These are phyloP conservation scores for Dendronephthya gigantea DNA, from an alignment of 64 coral and sea anemone genomes.

Conservation along the genomic window DNA sequence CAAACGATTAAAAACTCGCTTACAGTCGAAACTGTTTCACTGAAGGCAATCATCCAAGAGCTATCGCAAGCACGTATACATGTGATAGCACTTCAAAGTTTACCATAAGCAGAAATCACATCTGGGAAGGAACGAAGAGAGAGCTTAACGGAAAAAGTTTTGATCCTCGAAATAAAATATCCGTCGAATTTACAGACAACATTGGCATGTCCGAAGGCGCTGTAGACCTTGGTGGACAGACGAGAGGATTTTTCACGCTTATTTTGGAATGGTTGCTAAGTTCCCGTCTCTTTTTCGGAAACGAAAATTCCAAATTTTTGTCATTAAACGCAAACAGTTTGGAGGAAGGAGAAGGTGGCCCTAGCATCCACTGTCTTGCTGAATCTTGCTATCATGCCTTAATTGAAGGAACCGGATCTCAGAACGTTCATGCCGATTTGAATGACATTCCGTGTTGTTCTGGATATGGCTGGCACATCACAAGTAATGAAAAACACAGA, in stretches of 20 bases:
- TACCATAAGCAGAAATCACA: conserved; percentile 46
- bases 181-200: conserved; percentile 51
- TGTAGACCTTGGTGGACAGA: conserved; percentile 42
- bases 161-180: conserved; percentile 35
- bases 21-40: neutral
- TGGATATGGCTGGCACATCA: conserved; percentile 34
- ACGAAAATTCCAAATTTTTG: conserved; percentile 3
- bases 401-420: conserved; percentile 1
- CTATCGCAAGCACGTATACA: neutral
- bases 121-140: conserved; percentile 36
- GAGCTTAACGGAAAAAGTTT: conserved; percentile 45
- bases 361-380: conserved; percentile 22
- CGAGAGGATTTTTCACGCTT: conserved; percentile 32
- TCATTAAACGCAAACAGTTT: conserved; percentile 5
- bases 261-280: conserved; percentile 21
- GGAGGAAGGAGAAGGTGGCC: conserved; percentile 27
- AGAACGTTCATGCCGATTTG: neutral
- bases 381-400: conserved; percentile 11
- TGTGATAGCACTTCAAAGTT: conserved; percentile 36
- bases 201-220: conserved; percentile 51
- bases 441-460: conserved; percentile 19
- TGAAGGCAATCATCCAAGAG: neutral
- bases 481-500: conserved; percentile 30
- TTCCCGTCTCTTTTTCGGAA: conserved; percentile 27
- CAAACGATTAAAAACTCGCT: neutral